phyloP scores from a whole-genome alignment of 2,888 invertebrate genomes.

The Anagyrus pseudococci region DNA sequence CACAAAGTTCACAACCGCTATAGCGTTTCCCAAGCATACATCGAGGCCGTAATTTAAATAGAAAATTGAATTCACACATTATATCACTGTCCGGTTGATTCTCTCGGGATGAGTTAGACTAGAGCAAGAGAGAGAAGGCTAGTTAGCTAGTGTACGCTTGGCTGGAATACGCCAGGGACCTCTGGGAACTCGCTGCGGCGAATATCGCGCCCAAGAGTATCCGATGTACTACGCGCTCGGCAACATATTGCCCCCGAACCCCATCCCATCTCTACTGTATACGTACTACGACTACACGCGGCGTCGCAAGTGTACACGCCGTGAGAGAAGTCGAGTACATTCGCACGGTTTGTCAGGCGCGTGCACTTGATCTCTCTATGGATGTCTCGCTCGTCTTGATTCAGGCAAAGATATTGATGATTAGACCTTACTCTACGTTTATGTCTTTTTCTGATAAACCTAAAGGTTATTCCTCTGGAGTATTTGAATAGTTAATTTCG shows the following conservation, averaged over 20 bases:
- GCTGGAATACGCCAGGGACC: constrained; percentile 50
- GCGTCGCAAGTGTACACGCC: too few species aligned
- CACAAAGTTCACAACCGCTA: too few species aligned
- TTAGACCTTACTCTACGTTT: too few species aligned
- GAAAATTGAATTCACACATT: constrained; percentile 56
- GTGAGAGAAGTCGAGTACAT: constrained; percentile 11
- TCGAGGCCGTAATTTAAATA: constrained; percentile 8
- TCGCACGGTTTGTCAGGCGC: constrained; percentile 30
- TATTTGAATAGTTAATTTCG: too few species aligned
- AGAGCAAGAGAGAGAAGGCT: constrained; percentile 19
- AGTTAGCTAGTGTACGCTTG: too few species aligned
- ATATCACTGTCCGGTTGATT: constrained; percentile 48
- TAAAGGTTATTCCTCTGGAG: too few species aligned
- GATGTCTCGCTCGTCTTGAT: too few species aligned
- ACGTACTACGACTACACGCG: too few species aligned
- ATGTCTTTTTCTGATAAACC: too few species aligned
- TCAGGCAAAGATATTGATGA: too few species aligned
- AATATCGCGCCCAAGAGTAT: constrained; percentile 54
- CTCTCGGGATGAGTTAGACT: constrained; percentile 49
- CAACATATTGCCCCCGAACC: constrained; percentile 33
- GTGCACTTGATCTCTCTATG: constrained; percentile 26
- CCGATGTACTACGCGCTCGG: constrained; percentile 44
- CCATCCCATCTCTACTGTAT: too few species aligned
- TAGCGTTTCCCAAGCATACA: not conserved
- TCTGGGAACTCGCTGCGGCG: constrained; percentile 54